Evolutionary conservation across 2,888 invertebrate genomes (phyloP), one percentile per base, ranked within the genome.

Genomic region (Nymphalis c-album): DNA sequence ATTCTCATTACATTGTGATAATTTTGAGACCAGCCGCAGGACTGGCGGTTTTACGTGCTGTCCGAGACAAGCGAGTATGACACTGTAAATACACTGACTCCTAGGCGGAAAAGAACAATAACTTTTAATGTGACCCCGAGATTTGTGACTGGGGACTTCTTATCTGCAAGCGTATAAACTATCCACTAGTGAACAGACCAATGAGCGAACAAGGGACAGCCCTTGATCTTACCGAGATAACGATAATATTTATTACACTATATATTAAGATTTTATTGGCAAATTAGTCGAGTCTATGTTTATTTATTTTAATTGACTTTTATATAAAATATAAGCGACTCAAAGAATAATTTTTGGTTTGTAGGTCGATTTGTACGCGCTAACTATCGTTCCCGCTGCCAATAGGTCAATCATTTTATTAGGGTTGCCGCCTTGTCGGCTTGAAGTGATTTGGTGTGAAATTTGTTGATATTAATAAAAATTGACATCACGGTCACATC

Each of bases 321-420:
- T 67, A 62, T 63, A 60, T 63, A 60, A 63, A 67, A 35, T 50
- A 67, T 67, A 67, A 51, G 59, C 50, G 40, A 40, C 26, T 35
- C 46, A 63, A 66, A 67, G 57, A 67, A 63, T 65, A 62, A 64
- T 66, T 69, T 68, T 64, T 67, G 67, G 70, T 68, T 68, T 68
- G 72, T 69, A 69, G 87, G 85, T 85, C 90, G 88, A 89, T 91
- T 89, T 90, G 85, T 84, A 82, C 81, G 81, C 80, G 82, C 84
- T 81, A 86, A 85, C 82, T 78, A 79, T 59, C 64, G 64, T 82
- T 80, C 76, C 79, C 77, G 71, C 76, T 81, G 82, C 84, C 86
- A 84, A 86, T 85, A 78, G 78, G 75, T 79, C 77, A 80, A 80
- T 82, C 80, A 79, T 77, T 77, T 75, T 70, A 62, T 63, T 73